Conservation (phyloP, 2,113 vertebrate genomes). For the Collichthys lucidus region DNA sequence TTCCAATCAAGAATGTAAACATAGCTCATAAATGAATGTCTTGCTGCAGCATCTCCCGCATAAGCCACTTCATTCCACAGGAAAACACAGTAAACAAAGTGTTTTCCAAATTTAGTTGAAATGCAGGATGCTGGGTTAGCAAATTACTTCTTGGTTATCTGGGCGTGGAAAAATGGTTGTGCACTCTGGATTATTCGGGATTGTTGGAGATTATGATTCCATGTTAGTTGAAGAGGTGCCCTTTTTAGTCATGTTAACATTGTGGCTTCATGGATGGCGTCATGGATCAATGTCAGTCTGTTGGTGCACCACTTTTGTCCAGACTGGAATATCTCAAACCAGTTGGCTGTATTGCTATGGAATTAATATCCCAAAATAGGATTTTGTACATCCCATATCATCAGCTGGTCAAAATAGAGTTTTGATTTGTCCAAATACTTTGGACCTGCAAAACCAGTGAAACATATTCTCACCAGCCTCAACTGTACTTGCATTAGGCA, state of each 20-base stretch:
- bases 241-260: background rate
- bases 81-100: background rate
- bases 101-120: background rate
- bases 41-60: background rate
- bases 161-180: background rate
- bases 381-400: background rate
- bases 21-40: background rate
- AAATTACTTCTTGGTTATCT: background rate
- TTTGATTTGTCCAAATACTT: background rate
- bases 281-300: background rate
- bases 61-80: background rate
- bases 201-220: background rate
- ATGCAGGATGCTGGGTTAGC: background rate
- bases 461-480: too few relatives aligned
- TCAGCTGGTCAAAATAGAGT: background rate
- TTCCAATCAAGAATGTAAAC: conserved; percentile 16
- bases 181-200: background rate
- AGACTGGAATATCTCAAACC: background rate
- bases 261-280: background rate
- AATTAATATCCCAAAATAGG: background rate
- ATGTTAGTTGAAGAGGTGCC: background rate
- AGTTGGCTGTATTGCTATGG: background rate
- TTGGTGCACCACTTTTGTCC: background rate
- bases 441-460: background rate
- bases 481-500: background rate